Percentiles rank a stretch among this genome's conserved stretches.
These are phyloP conservation scores for Tachycineta bicolor DNA, from an alignment of 2,113 vertebrate species.

Conservation along the genomic window DNA sequence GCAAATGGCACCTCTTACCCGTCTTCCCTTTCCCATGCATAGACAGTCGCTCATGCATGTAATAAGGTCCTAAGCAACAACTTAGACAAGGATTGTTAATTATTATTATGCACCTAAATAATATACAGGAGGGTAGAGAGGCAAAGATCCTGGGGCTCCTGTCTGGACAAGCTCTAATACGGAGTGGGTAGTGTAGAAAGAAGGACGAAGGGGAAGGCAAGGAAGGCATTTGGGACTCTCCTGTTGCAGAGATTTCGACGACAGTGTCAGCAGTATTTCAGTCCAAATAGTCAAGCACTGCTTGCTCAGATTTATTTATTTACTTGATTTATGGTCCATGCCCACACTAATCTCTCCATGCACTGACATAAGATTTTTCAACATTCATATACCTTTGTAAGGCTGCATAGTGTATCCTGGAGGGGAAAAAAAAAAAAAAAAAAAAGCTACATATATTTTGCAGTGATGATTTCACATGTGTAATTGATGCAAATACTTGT, in stretches of 20 bases:
- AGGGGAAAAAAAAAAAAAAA: not conserved
- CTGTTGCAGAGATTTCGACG: not conserved
- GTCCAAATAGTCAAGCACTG: not conserved
- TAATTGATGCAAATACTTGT: not conserved
- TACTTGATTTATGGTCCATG: constrained; percentile 28
- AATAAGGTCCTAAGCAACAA: not conserved
- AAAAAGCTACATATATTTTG: not conserved
- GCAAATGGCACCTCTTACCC: not conserved
- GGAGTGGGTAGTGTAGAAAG: not conserved
- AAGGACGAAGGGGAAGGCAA: not conserved
- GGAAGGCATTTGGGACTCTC: not conserved
- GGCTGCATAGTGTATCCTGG: not conserved
- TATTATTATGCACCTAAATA: not conserved
- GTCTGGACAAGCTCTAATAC: not conserved
- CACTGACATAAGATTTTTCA: constrained; percentile 13
- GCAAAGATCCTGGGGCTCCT: not conserved
- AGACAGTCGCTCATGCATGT: accelerated
- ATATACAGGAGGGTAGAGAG: not conserved
- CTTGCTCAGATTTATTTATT: constrained; percentile 56
- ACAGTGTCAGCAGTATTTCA: constrained; percentile 39
- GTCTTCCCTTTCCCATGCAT: not conserved
- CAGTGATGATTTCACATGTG: not conserved
- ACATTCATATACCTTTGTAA: not conserved
- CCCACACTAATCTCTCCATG: constrained; percentile 10
- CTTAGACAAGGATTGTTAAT: not conserved